These are phyloP conservation scores for Andricus grossulariae DNA, from an alignment of 1,140 invertebrate species.

Conservation along the genomic window DNA sequence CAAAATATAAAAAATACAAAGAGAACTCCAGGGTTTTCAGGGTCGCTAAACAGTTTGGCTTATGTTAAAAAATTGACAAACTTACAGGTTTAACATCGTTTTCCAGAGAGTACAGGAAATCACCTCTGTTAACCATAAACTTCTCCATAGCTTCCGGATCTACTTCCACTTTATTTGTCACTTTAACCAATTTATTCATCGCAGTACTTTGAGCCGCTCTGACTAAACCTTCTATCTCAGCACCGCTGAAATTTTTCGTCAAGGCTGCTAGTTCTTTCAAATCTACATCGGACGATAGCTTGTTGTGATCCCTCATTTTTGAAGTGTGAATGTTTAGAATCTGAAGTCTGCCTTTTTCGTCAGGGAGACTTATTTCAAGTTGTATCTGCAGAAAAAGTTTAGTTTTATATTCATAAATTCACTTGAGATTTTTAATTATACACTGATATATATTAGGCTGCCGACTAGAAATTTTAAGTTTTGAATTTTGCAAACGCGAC, in stretches of 20 bases:
- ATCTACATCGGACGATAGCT: constrained; percentile 93
- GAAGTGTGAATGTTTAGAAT: constrained; percentile 98
- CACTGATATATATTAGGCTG: too few relatives aligned
- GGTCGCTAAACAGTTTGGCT: neutral
- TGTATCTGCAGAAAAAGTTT: constrained; percentile 81
- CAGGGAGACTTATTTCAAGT: constrained; percentile 98
- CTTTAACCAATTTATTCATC: constrained; percentile 99
- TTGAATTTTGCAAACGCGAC: too few relatives aligned
- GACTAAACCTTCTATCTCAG: constrained; percentile 98
- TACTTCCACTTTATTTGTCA: constrained; percentile 95
- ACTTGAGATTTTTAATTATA: too few relatives aligned
- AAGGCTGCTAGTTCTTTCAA: constrained; percentile 87
- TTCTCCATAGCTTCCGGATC: constrained; percentile 98
- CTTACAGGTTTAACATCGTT: constrained; percentile 97
- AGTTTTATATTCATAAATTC: constrained; percentile 9
- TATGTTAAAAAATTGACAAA: constrained; percentile 40
- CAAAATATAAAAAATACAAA: too few relatives aligned
- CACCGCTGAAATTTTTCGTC: constrained; percentile 99
- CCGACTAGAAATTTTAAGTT: too few relatives aligned
- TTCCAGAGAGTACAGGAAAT: constrained; percentile 97
- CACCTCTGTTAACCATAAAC: constrained; percentile 87
- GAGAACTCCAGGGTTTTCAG: too few relatives aligned
- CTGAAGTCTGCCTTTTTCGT: constrained; percentile 94
- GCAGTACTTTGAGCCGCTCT: constrained; percentile 98
- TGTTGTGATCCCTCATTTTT: constrained; percentile 93